Base-by-base conservation (phyloP, 2,113 vertebrate species). In the Coreoperca whiteheadi region DNA sequence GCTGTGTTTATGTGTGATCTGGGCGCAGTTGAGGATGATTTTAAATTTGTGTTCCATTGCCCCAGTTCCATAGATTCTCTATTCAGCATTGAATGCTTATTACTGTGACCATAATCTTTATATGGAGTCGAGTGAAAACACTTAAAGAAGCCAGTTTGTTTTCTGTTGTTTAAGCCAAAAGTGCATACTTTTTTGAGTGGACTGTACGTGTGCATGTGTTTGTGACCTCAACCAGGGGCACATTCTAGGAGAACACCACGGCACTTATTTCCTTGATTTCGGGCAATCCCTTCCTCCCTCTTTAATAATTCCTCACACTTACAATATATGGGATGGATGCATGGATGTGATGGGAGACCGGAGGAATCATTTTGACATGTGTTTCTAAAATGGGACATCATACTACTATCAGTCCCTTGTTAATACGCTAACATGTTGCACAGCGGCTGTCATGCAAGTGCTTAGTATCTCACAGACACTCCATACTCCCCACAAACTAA, bases 361-460 rank as follows among this genome's bases (percentile, higher is more conserved):
- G 37, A 39, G 37, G 8, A 6, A 39, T 39, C 28, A 53, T 23
- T 53, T 10, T 8, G 15, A 56, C 71, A 80, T 34, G 18, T 64
- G 18, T 65, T 81, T 76, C 65, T 63, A 23, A 54, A 63, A 63
- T 34, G 14, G 48, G 23, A 54, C 21, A 23, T 51, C 43, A 34
- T 34, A 21, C 20, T 50, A 9, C 18, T 34, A 34, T 28, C 46
- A 21, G n/a, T 23, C 57, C 34, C 50, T 37, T 21, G 25, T 59
- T 53, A 83, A 71, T 69, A 56, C n/a, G n/a, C 8, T 53, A 41
- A 79, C 41, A 50, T 37, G 34, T 15, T 23, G 16, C 39, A 71
- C 65, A 87, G 65, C 71, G 76, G 76, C 30, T 37, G 25, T 41
- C 10, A 11, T 21, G 39, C n/a, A 30, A 21, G 48, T 39, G 68